Conservation (phyloP, 2,113 vertebrate species). For the Petaurus breviceps region DNA sequence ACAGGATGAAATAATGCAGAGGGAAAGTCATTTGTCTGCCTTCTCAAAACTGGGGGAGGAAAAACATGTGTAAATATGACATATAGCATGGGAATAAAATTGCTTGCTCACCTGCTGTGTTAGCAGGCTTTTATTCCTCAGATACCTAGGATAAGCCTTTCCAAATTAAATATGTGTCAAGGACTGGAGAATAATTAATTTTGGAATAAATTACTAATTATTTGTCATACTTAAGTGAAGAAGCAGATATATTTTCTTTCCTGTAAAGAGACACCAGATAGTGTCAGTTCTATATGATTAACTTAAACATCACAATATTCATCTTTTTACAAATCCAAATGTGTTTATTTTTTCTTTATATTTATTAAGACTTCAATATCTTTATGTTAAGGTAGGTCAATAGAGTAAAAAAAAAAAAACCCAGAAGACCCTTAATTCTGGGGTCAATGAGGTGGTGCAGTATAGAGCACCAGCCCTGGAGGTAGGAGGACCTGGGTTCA, state of each 20-base stretch:
- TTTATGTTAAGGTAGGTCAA: neutral
- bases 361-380: neutral
- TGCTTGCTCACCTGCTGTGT: neutral
- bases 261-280: neutral
- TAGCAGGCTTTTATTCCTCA: neutral
- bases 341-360: neutral
- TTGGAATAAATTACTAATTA: neutral
- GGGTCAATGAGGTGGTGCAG: no score
- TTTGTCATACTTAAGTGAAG: neutral
- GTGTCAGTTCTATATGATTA: neutral
- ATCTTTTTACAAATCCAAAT: neutral
- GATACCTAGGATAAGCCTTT: neutral
- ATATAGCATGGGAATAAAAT: neutral
- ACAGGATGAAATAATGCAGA: neutral
- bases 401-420: slow-evolving; percentile 18
- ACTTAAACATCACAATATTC: neutral
- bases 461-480: no score
- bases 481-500: no score
- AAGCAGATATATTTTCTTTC: neutral
- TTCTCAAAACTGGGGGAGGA: neutral
- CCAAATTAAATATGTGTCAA: neutral
- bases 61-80: neutral
- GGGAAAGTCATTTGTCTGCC: neutral
- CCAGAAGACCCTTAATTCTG: neutral
- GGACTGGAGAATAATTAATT: neutral